Base-by-base conservation (phyloP, 1,140 invertebrate genomes). In the Scaptomyza pallida region DNA sequence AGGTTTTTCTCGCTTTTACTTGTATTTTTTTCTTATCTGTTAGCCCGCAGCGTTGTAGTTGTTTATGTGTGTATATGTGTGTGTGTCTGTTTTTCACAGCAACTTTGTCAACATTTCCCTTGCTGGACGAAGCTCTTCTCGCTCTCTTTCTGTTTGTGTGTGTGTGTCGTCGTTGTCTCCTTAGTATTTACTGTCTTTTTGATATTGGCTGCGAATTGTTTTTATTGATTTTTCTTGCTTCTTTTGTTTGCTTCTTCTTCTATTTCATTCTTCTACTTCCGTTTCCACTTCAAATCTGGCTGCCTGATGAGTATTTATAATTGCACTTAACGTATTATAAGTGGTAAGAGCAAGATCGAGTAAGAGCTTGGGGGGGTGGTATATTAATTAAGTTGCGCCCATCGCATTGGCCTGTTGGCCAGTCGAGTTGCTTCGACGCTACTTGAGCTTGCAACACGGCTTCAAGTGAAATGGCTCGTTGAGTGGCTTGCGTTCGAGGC, bases 301-400 rank as follows among this genome's bases (percentile, higher is more conserved):
- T 50, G 40, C 59, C 30, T 70, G 81, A 80, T 81, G 64, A 73
- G 55, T 71, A 77, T 81, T 85, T 86, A 77, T 88, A 86, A 86
- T 88, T 81, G 81, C 81, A 81, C 81, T 86, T 77, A 77, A 62
- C 56, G 67, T 59, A 67, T 67, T 62, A 48, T 61, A 54, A 73
- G 71, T 15, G 35, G 48, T 12, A 33, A 15, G 35, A 16, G 9
- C 17, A n/a, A 33, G 45, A 0, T n/a, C 26, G 26, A 37, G 21
- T 13, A 21, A 9, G 17, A 16, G 23, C 44, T 57, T 19, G 10
- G 30, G 13, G 17, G 21, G n/a, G 21, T 9, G 15, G 23, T 40
- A 72, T 70, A 82, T 67, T 86, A 88, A 86, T 86, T 86, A 89
- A 88, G 78, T 82, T 86, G 78, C 57, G n/a, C 75, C 81, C 70